Base-by-base conservation (phyloP, 2,797 vertebrate genomes). In the Sebastes baramenuke region DNA sequence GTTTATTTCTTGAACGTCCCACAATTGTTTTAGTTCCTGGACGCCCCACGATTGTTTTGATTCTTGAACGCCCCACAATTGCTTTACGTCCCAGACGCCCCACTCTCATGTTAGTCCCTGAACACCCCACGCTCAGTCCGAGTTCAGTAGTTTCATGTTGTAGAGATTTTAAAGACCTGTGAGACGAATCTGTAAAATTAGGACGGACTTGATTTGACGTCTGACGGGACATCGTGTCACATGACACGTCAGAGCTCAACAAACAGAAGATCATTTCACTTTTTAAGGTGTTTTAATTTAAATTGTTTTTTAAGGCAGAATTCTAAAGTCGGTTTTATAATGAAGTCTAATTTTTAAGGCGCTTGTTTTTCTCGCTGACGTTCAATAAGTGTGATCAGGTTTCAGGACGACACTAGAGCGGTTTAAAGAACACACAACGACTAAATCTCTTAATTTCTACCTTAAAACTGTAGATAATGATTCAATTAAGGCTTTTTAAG, bases 251-350 rank as follows among this genome's bases (percentile, higher is more conserved):
- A 62, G 38, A 54, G 14, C 14, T 36, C 16, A 22, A 5, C 36
- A 38, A 38, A 38, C 36, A 38, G 36, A 11, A 12, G 36, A 38
- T 22, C 2, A 4, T 32, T 68, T 24, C 1, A 22, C 56, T 62
- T 66, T 49, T 66, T 64, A 81, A 81, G 79, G 59, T 61, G 52
- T 25, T 42, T 46, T 60, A 1, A 36, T 6, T 34, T 10, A 34
- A 34, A 34, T 34, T 11, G 32, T 38, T 3, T 27, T 29, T 67
- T 82, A 72, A 82, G 80, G 80, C 80, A 61, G 25, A 13, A 29
- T 18, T 70, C 18, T 30, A 56, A 67, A 30, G 62, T 77, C 4
- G 12, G 49, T 27, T 58, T 34, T 1, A 52, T 4, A 11, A 71
- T 52, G 9, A n/a, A 42, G 25, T 61, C 9, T 16, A 3, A 68